Evolutionary conservation across 2,888 invertebrate genomes (phyloP), one percentile per base, ranked within the genome.

Genomic region (Pyrrhosoma nymphula): DNA sequence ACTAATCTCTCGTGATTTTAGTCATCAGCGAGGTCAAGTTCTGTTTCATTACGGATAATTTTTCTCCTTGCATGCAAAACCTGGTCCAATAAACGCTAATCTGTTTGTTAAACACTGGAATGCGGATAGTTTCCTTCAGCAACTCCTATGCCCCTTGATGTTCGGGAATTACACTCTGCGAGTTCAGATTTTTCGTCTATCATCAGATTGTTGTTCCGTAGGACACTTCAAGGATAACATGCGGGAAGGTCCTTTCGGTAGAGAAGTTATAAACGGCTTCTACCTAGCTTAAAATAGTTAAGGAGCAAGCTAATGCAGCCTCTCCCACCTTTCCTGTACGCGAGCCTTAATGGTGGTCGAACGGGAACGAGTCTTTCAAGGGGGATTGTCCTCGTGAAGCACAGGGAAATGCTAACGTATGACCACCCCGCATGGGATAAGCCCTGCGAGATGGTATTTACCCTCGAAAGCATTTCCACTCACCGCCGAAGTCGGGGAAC

Each of bases 381-480:
- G 47, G 47, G 47, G 47, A 2, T 47, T 47, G 47, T 26, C n/a
- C 69, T 8, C 69, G 69, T 69, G 23, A 26, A 8, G 69, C 26
- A 69, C 69, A 26, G 47, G 47, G 47, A 8, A 69, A 69, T n/a
- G 23, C 69, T 69, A 69, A 69, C n/a, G 23, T 69, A 69, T 69
- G 69, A 69, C 69, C 69, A n/a, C 69, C n/a, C 69, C 69, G 69
- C 69, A 69, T 69, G 69, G 69, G 69, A 69, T 69, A 69, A 69
- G 69, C 69, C 69, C n/a, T 2, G 47, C 47, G 69, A 26, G 69
- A 69, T n/a, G 69, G 69, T 69, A 69, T 69, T 69, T 69, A 69
- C 69, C 26, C 69, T n/a, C n/a, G 12, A 8, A 12, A n/a, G 69
- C n/a, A n/a, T 69, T 69, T n/a, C 23, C 8, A 10, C 69, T n/a